Evolutionary conservation across 2,888 invertebrate species (phyloP).

Genomic region (Tineola bisselliella): DNA sequence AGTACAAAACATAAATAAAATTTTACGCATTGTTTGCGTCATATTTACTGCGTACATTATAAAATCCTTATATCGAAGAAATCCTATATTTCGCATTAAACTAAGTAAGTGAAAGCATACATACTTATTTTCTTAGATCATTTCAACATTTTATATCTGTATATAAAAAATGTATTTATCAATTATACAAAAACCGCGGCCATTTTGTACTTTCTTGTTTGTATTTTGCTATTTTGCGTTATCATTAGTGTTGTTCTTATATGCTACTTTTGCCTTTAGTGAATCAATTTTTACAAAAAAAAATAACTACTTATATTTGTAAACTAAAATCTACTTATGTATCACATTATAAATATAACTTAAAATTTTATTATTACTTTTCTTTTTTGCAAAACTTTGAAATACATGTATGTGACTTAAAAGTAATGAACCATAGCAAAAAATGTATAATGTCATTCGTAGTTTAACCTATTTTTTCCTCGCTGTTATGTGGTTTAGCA

Average conservation of each 20-base stretch:
- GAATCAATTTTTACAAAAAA: no score
- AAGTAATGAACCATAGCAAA: no score
- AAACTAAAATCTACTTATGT: no score
- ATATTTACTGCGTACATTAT: background rate
- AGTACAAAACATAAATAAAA: background rate
- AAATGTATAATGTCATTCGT: no score
- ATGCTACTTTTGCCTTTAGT: background rate
- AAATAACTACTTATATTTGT: no score
- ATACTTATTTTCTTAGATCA: background rate
- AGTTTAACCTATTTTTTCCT: no score
- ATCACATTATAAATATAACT: no score
- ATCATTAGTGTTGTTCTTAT: background rate
- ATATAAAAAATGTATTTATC: background rate
- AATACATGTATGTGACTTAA: no score
- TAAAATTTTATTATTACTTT: no score
- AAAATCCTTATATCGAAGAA: background rate
- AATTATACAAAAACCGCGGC: constrained; percentile 11
- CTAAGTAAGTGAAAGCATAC: background rate
- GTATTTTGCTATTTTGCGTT: background rate
- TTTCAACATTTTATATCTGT: background rate
- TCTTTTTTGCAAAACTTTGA: no score
- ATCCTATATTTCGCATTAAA: background rate
- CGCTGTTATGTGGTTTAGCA: no score
- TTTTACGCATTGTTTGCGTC: background rate
- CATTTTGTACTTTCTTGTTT: constrained; percentile 13